These are phyloP conservation scores for Picus viridis DNA, from an alignment of 2,797 vertebrate species.

Conservation along the genomic window DNA sequence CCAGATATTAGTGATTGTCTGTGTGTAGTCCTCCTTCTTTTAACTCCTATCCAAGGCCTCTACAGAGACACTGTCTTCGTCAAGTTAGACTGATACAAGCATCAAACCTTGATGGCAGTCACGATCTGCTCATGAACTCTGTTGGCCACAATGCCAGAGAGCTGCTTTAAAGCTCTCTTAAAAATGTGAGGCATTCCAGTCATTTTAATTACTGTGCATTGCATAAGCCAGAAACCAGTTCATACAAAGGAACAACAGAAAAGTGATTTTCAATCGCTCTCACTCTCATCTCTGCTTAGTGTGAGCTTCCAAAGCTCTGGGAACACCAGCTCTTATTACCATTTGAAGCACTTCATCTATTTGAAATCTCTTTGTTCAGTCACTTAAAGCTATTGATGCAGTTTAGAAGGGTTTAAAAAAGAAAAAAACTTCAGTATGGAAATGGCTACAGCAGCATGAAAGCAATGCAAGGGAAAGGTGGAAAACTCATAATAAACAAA, in stretches of 20 bases:
- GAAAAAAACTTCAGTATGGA: slow-evolving; percentile 50
- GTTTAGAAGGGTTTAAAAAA: slow-evolving; percentile 56
- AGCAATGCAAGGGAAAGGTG: slow-evolving; percentile 24
- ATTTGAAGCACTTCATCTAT: slow-evolving; percentile 67
- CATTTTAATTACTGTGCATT: slow-evolving; percentile 81
- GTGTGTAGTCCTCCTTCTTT: neutral
- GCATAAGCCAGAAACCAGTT: slow-evolving; percentile 77
- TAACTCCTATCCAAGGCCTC: neutral
- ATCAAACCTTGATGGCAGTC: neutral
- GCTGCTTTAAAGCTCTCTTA: slow-evolving; percentile 70
- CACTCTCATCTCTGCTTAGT: slow-evolving; percentile 42
- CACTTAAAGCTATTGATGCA: slow-evolving; percentile 59
- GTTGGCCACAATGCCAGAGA: slow-evolving; percentile 54
- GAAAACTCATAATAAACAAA: slow-evolving; percentile 41
- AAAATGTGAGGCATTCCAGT: slow-evolving; percentile 80
- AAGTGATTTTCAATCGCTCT: slow-evolving; percentile 74
- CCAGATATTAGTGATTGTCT: neutral
- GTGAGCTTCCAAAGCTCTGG: slow-evolving; percentile 50
- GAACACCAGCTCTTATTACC: slow-evolving; percentile 55
- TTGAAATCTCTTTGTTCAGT: slow-evolving; percentile 65
- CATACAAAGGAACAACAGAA: slow-evolving; percentile 78
- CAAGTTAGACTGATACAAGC: slow-evolving; percentile 5
- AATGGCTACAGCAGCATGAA: slow-evolving; percentile 37
- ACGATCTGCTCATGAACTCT: slow-evolving; percentile 55
- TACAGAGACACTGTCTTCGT: neutral